Base-by-base conservation (phyloP, 2,888 invertebrate species). In the Panorpa germanica region DNA sequence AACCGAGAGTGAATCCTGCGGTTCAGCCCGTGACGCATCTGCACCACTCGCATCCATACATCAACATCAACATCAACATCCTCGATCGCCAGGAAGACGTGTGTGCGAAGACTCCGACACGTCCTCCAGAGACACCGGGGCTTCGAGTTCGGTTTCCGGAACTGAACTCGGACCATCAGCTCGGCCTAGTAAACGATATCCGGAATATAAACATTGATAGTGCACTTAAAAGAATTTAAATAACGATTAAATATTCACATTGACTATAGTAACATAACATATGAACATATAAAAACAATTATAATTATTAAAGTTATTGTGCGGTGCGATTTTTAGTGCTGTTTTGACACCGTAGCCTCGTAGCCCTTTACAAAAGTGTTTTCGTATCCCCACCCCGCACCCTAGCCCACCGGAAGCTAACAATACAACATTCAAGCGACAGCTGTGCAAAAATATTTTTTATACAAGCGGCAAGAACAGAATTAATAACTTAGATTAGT, bases 181-280 rank as follows among this genome's bases (percentile, higher is more conserved):
- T 61, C 61, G 60, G 61, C 63, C 57, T 44, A 56, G 49, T 48
- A 65, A 65, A 45, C 64, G 65, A 43, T 71, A 70, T 59, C 71
- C 73, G 52, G 74, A 75, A 61, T 74, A 74, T 65, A 74, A 70
- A 59, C 74, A 74, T 70, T 74, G 70, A 71, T 69, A 53, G 49
- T 52, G 47, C 40, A 41, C 40, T 28, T 33, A 37, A 39, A 40
- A 42, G 41, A 14, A 25, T 12, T 12, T 9, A 25, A n/a, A 8
- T 20, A 20, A n/a, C n/a, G 20, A n/a, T 20, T 9, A n/a, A 20
- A 9, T 9, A 20, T 20, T 20, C 8, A 8, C n/a, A 20, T 20
- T 20, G n/a, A 9, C 20, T 20, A 8, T 20, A 20, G 20, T 20
- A 20, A 8, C 8, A 9, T 20, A 20, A n/a, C 9, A 15, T 25